A percentile compares a stretch with the other conserved stretches of the same genome.
Conservation (phyloP, 2,888 invertebrate genomes). For the Nymphalis c-album region DNA sequence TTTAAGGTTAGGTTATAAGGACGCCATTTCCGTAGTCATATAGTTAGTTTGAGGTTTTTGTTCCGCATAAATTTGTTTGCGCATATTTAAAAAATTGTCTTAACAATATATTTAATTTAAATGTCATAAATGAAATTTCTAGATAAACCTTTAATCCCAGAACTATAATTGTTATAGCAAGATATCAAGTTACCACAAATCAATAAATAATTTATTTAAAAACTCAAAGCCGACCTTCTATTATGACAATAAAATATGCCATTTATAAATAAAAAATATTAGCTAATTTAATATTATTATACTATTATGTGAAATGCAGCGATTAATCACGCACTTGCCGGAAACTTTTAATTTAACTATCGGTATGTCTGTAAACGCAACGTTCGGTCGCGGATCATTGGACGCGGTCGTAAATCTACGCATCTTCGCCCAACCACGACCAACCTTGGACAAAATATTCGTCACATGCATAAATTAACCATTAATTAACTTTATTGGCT, state of each 20-base stretch:
- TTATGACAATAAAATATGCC: background rate
- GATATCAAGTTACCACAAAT: no score
- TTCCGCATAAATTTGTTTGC: no score
- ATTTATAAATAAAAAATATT: background rate
- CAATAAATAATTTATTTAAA: no score
- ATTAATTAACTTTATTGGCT: constrained; percentile 69
- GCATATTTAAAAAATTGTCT: no score
- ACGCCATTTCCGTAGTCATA: no score
- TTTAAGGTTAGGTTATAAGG: no score
- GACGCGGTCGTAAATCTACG: constrained; percentile 43
- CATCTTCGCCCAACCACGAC: constrained; percentile 44
- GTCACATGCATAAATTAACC: constrained; percentile 60
- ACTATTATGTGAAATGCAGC: constrained; percentile 7
- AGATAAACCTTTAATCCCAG: no score
- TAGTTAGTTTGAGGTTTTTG: no score
- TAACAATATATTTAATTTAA: no score
- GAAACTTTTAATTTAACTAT: constrained; percentile 13
- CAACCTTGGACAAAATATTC: constrained; percentile 33
- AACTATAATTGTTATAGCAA: no score
- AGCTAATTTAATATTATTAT: background rate
- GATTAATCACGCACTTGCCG: constrained; percentile 22
- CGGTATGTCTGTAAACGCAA: constrained; percentile 30
- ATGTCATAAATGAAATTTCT: no score
- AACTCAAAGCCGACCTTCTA: background rate
- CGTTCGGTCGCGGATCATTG: constrained; percentile 40